These are phyloP conservation scores for Argopecten irradians DNA, from an alignment of 1,140 invertebrate species.

Conservation along the genomic window DNA sequence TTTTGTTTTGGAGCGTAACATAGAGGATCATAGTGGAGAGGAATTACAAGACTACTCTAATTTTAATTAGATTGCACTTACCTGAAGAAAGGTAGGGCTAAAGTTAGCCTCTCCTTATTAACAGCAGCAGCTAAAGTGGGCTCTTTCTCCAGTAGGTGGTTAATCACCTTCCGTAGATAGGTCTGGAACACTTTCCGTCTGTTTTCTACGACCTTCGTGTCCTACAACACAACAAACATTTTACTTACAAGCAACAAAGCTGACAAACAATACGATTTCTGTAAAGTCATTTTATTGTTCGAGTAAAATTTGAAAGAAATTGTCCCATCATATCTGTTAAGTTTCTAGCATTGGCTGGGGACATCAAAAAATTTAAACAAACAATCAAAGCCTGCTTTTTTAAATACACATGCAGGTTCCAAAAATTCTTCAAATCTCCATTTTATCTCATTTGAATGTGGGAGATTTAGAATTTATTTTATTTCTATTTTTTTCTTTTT, in stretches of 20 bases:
- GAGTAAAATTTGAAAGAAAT: neutral
- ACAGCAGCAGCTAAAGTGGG: constrained; percentile 84
- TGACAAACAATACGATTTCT: constrained; percentile 12
- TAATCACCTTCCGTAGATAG: constrained; percentile 87
- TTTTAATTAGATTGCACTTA: no score
- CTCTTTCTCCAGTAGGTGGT: constrained; percentile 83
- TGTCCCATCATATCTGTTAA: neutral
- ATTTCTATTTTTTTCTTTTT: no score
- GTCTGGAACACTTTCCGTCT: constrained; percentile 86
- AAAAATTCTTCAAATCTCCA: no score
- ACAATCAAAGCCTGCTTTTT: no score
- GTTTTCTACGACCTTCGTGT: constrained; percentile 88
- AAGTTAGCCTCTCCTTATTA: constrained; percentile 84
- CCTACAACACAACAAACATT: constrained; percentile 79
- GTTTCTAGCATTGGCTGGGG: neutral
- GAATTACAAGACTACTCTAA: no score
- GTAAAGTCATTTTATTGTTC: neutral
- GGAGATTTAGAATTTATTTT: no score
- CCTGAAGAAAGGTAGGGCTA: constrained; percentile 89
- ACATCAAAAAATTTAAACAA: no score
- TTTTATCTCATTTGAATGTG: no score
- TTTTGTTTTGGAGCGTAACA: no score
- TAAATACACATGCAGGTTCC: no score
- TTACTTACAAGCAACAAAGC: neutral
- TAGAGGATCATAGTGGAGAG: no score